Percentiles rank a stretch among this genome's conserved stretches.
phyloP scores from a whole-genome alignment of 2,888 invertebrate species.

The Tipula helvola region DNA sequence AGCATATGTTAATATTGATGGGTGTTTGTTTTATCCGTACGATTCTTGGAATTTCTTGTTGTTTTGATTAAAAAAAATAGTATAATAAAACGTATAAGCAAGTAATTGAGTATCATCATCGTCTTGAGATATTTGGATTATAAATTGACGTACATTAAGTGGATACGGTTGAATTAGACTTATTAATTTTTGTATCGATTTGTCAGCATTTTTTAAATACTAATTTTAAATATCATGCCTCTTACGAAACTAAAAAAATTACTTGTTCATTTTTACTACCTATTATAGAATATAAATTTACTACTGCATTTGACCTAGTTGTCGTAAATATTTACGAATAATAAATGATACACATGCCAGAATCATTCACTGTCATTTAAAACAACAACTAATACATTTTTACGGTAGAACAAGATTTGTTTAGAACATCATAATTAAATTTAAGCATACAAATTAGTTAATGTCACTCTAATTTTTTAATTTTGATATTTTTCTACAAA shows the following conservation, averaged over 20 bases:
- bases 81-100: not conserved
- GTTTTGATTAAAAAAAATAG: not conserved
- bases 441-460: not conserved
- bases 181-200: not conserved
- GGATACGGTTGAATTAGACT: not conserved
- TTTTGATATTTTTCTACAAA: not conserved
- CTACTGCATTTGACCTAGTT: not conserved
- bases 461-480: not conserved
- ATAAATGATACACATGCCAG: not conserved
- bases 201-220: not conserved
- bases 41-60: not conserved
- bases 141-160: not conserved
- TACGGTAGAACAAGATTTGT: not conserved
- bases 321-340: not conserved
- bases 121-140: not conserved
- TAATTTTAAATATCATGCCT: not conserved
- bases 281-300: not conserved
- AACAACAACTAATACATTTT: not conserved
- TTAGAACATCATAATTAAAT: not conserved
- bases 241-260: not conserved
- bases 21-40: not conserved
- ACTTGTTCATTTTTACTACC: not conserved
- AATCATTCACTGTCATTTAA: not conserved
- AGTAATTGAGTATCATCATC: not conserved
- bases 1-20: not conserved